Base-by-base conservation (phyloP, 1,140 invertebrate genomes). In the Drosophila watanabei region DNA sequence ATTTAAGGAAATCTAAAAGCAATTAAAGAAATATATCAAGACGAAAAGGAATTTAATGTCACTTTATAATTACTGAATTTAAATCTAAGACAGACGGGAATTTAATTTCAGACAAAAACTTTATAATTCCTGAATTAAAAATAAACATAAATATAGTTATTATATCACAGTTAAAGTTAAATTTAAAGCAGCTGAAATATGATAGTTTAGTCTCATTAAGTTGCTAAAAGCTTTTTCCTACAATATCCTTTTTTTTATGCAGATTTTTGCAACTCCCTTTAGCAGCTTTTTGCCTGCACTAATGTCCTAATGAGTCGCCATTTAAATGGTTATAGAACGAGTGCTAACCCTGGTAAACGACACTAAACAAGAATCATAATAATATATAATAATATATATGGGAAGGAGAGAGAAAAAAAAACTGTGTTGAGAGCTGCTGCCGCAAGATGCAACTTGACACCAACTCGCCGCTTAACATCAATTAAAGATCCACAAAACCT, bases 401-500 rank as follows among this genome's bases (percentile, higher is more conserved):
- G 43, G 7, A 39, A 11, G 18, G 3, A 56, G 7, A 39, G 35
- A 35, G 3, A 4, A 43, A 16, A 37, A 43, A n/a, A 33, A 45
- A 35, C 39, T 24, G 37, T 48, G 51, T n/a, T 69, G 43, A 54
- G 60, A 49, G 30, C 37, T 28, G 35, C 49, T 28, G 35, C 49
- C 39, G 59, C 64, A 58, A 79, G 54, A 79, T 65, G 54, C 77
- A 84, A 75, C 58, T 89, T 61, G 72, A 73, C 77, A 54, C 75
- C 65, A 82, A 80, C 79, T 70, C 45, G 73, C 57, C 79, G 80
- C 80, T 84, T 85, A 89, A 85, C 85, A 85, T 79, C 85, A 89
- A 89, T 90, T 89, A 90, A 82, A 90, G 85, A 75, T 68, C 66
- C 82, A 90, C 86, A 85, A 82, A 79, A 89, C 70, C 79, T 85